Base-by-base conservation (phyloP, 2,888 invertebrate species). In the Pandemis corylana region DNA sequence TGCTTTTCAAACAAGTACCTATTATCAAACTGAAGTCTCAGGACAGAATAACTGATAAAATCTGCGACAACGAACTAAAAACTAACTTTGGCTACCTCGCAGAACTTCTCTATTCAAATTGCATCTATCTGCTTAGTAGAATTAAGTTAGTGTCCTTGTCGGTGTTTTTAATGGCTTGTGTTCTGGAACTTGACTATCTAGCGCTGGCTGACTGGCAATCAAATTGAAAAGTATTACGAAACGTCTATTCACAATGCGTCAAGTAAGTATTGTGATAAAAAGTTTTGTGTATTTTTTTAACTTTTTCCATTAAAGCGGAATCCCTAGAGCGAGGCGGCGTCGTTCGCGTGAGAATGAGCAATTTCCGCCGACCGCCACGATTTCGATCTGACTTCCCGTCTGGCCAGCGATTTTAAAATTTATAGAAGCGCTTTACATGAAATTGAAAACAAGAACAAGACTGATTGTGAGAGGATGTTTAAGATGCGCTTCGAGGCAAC, bases 321-420 rank as follows among this genome's bases (percentile, higher is more conserved):
- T 89, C 89, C 89, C 87, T 78, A 85, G 89, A 86, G 87, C 85
- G 88, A 85, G 87, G 85, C 86, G 86, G 85, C 85, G 88, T 85
- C 88, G 90, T 85, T 93, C 90, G 93, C 93, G 93, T 93, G 93
- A 92, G 93, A 93, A 93, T 93, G 93, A 94, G 92, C 93, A 93
- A 93, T 93, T 93, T 93, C 93, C 93, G 89, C 88, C 87, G 87
- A 87, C 90, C 87, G 91, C 90, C 89, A 86, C 90, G 93, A 94
- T 93, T 93, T 91, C 91, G 92, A 94, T 93, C 93, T 91, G 91
- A 89, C 93, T 94, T 93, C 93, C 93, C 88, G 92, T 89, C 92
- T 90, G 91, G 87, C 85, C 89, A 89, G 90, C 91, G 91, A 92
- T 93, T 94, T 94, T 92, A 92, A 92, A 93, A 92, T 93, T 92